Conservation (phyloP, 2,797 vertebrate genomes). For the Acanthiza pusilla region DNA sequence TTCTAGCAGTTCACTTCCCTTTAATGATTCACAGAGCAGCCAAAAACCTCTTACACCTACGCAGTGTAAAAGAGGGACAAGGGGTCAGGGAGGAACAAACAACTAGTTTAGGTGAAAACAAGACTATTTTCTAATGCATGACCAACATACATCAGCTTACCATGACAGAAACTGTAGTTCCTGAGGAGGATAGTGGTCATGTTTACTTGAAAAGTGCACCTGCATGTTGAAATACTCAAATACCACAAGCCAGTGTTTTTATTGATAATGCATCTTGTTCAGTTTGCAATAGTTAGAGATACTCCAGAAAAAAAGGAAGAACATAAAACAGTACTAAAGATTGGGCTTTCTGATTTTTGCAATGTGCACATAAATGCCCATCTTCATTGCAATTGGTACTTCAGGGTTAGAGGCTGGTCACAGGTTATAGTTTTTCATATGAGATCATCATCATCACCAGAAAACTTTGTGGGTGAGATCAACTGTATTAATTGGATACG, state of each 20-base stretch:
- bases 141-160: background rate
- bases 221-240: background rate
- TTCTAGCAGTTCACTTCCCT: background rate
- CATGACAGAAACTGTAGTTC: background rate
- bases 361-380: fast-evolving
- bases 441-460: background rate
- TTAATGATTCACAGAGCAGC: background rate
- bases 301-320: background rate
- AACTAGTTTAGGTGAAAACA: background rate
- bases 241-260: background rate
- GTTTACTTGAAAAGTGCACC: background rate
- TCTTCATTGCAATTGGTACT: background rate
- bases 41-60: background rate
- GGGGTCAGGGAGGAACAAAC: background rate
- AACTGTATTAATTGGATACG: background rate
- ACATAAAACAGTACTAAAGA: background rate
- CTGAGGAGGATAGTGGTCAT: background rate
- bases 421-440: background rate
- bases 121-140: background rate
- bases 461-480: background rate
- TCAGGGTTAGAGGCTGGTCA: background rate
- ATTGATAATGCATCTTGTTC: background rate
- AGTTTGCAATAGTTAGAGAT: background rate
- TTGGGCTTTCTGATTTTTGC: background rate
- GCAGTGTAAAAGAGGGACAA: background rate